Evolutionary conservation across 2,888 invertebrate genomes (phyloP).

Genomic region (Zeuzera pyrina): DNA sequence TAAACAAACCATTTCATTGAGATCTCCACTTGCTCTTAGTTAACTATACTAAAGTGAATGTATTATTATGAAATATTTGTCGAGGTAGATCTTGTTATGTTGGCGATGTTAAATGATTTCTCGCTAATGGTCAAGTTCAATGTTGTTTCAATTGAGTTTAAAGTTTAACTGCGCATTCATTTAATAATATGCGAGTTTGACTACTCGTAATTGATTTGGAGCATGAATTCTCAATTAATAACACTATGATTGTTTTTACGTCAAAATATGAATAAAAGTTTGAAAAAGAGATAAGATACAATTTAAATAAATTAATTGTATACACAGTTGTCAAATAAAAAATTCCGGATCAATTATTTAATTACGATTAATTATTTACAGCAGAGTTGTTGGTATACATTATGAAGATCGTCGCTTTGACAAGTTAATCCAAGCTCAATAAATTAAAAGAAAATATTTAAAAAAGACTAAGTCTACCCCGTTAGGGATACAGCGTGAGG

Average conservation of each 20-base stretch:
- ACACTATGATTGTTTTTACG: background rate
- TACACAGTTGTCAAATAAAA: too few relatives aligned
- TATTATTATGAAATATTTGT: background rate
- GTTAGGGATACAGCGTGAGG: too few relatives aligned
- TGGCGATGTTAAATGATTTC: conserved; percentile 24
- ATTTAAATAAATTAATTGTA: too few relatives aligned
- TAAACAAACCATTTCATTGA: conserved; percentile 21
- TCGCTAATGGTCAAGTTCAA: conserved; percentile 44
- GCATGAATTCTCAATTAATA: background rate
- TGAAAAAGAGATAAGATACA: too few relatives aligned
- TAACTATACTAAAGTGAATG: too few relatives aligned
- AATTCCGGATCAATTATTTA: too few relatives aligned
- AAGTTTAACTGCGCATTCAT: conserved; percentile 20
- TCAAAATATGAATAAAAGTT: too few relatives aligned
- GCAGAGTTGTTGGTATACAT: too few relatives aligned
- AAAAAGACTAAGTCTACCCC: too few relatives aligned
- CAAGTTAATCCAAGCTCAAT: too few relatives aligned
- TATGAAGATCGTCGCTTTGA: too few relatives aligned
- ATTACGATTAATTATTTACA: too few relatives aligned
- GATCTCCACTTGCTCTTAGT: conserved; percentile 19
- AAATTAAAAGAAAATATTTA: background rate
- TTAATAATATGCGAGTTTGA: background rate
- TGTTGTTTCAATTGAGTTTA: conserved; percentile 36
- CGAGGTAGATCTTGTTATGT: conserved; percentile 13
- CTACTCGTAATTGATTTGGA: background rate